Conservation (phyloP, 37 sponge, comb jelly and placozoan genomes). For the Agelas oroides region DNA sequence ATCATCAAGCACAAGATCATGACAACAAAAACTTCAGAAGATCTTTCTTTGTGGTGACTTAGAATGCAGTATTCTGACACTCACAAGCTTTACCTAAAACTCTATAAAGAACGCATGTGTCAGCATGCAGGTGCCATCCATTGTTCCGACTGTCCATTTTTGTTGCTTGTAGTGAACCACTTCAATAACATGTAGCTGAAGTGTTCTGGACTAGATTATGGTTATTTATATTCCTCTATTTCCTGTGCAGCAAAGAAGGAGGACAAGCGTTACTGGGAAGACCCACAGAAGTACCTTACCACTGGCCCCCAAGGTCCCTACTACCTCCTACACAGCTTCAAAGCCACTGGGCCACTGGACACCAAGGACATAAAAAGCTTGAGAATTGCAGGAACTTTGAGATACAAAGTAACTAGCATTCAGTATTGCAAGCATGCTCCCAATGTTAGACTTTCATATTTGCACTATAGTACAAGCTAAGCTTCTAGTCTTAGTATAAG, state of each 20-base stretch:
- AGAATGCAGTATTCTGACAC: too few relatives aligned
- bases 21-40: too few relatives aligned
- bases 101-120: too few relatives aligned
- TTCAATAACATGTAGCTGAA: neutral
- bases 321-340: slow-evolving; percentile 68
- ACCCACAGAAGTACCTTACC: slow-evolving; percentile 60
- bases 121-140: too few relatives aligned
- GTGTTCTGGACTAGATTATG: too few relatives aligned
- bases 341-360: slow-evolving; percentile 54
- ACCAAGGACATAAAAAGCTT: slow-evolving; percentile 23
- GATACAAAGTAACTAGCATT: slow-evolving; percentile 44
- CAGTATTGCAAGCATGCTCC: too few relatives aligned
- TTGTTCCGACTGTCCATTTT: too few relatives aligned
- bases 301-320: slow-evolving; percentile 49
- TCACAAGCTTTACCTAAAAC: too few relatives aligned
- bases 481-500: too few relatives aligned
- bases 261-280: slow-evolving; percentile 70
- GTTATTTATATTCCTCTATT: neutral
- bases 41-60: too few relatives aligned
- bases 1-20: too few relatives aligned
- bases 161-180: neutral
- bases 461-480: neutral
- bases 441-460: neutral
- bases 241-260: slow-evolving; percentile 14
- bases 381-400: slow-evolving; percentile 68